Conservation (phyloP, 2,113 vertebrate species). For the Nothocercus julius region DNA sequence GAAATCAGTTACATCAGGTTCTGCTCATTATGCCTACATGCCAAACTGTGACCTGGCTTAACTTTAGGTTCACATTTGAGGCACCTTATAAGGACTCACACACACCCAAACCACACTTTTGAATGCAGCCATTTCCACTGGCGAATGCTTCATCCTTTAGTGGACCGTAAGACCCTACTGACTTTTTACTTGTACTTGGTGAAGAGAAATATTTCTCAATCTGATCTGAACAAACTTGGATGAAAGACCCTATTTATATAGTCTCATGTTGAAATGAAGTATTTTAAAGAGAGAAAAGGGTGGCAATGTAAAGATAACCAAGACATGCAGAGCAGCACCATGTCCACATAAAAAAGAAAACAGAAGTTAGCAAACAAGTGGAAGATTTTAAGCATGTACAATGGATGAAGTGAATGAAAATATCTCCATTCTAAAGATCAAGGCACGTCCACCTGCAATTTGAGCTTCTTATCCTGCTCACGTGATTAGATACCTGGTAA, state of each 20-base stretch:
- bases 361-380: background rate
- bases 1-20: background rate
- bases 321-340: accelerated
- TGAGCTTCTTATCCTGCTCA: background rate
- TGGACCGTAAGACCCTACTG: accelerated
- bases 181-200: background rate
- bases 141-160: background rate
- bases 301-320: background rate
- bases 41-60: background rate
- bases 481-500: background rate
- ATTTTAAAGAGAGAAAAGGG: background rate
- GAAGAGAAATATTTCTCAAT: background rate
- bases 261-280: background rate
- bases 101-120: background rate
- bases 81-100: background rate
- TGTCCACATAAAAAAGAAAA: background rate
- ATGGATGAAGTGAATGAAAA: background rate
- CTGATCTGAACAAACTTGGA: background rate
- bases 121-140: background rate
- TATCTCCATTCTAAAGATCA: background rate
- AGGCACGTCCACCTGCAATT: background rate
- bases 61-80: background rate
- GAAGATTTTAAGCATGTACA: background rate
- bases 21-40: background rate
- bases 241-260: accelerated